Percentiles rank a stretch among this genome's conserved stretches.
phyloP scores from a whole-genome alignment of 1,140 invertebrate genomes.

The Drosophila azteca region DNA sequence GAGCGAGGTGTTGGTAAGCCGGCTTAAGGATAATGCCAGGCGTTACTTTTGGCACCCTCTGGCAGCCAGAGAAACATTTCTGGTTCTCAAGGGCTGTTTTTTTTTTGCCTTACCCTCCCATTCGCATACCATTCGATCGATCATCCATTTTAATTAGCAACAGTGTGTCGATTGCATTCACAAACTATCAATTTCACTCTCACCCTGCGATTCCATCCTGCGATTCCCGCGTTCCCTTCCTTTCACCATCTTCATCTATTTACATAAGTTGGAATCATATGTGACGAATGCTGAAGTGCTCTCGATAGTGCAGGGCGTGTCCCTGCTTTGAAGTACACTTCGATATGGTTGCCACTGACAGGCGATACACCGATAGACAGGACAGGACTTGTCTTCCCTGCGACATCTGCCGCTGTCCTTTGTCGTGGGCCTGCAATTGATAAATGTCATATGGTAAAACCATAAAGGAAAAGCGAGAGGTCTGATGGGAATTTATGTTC shows the following conservation, averaged over 20 bases:
- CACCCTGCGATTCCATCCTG: conserved; percentile 4
- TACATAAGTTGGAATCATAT: conserved; percentile 70
- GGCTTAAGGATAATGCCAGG: conserved; percentile 60
- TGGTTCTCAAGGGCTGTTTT: conserved; percentile 76
- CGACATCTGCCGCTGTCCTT: conserved; percentile 58
- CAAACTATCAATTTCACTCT: conserved; percentile 81
- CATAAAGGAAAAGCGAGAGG: conserved; percentile 6
- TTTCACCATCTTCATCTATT: conserved; percentile 48
- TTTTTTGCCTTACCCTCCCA: conserved; percentile 28
- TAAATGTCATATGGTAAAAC: conserved; percentile 56
- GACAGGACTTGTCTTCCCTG: conserved; percentile 5
- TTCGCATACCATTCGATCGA: conserved; percentile 49
- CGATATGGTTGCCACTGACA: conserved; percentile 52
- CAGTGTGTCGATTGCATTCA: conserved; percentile 80
- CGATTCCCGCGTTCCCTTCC: conserved; percentile 31
- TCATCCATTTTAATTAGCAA: conserved; percentile 83
- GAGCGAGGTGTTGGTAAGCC: conserved; percentile 66
- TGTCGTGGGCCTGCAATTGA: conserved; percentile 64
- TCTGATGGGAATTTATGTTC: conserved; percentile 20
- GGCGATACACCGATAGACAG: not conserved
- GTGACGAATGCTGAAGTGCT: conserved; percentile 77
- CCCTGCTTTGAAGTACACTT: conserved; percentile 54
- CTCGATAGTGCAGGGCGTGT: conserved; percentile 51
- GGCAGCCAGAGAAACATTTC: conserved; percentile 1
- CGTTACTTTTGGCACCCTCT: conserved; percentile 36